A percentile compares a stretch with the other conserved stretches of the same genome.
phyloP scores from a whole-genome alignment of 1,140 invertebrate species.

The Parasteatoda tepidariorum region DNA sequence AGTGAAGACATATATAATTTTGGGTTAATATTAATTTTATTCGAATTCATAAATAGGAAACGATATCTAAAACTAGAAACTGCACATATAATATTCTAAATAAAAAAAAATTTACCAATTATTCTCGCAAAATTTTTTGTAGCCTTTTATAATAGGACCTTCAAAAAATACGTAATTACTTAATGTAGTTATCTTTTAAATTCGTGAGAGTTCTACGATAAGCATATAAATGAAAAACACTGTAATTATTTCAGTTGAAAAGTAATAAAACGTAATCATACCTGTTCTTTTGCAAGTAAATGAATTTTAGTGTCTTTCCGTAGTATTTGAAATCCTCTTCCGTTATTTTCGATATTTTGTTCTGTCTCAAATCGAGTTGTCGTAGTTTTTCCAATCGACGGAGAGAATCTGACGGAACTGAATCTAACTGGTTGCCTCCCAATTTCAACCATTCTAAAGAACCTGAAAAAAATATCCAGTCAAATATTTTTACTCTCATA shows the following conservation, averaged over 20 bases:
- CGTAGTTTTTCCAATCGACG: constrained; percentile 83
- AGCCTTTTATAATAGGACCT: background rate
- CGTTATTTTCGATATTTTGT: constrained; percentile 83
- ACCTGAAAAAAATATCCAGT: constrained; percentile 73
- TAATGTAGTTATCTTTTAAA: background rate
- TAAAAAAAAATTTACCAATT: background rate
- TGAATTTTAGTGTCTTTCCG: constrained; percentile 90
- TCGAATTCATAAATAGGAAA: no score
- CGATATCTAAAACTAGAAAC: no score
- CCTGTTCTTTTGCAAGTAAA: constrained; percentile 92
- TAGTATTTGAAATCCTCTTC: constrained; percentile 90
- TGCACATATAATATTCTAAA: background rate
- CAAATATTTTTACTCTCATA: no score
- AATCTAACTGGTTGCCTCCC: constrained; percentile 85
- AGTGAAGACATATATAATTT: no score
- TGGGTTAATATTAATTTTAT: no score
- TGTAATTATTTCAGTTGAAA: background rate
- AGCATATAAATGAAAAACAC: background rate
- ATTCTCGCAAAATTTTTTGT: background rate
- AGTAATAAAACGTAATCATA: constrained; percentile 66
- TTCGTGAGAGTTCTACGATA: background rate
- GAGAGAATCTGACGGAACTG: constrained; percentile 84
- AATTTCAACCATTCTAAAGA: constrained; percentile 88
- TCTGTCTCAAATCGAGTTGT: constrained; percentile 87
- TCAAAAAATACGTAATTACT: background rate